Percentiles rank a stretch among this genome's conserved stretches.
These are phyloP conservation scores for Pangasius krempfi DNA, from an alignment of 2,797 vertebrate genomes.

Conservation along the genomic window DNA sequence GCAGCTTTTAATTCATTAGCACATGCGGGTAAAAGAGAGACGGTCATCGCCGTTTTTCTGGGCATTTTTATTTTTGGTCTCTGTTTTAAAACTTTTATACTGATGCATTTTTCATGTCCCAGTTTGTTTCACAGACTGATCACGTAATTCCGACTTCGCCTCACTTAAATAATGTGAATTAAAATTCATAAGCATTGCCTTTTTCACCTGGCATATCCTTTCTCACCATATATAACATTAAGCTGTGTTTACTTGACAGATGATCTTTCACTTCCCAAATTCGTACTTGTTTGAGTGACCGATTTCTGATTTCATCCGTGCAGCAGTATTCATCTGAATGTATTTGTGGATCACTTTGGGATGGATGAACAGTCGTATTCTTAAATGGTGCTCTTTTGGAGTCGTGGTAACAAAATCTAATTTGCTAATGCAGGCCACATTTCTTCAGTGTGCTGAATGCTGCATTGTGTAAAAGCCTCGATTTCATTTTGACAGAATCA, in stretches of 20 bases:
- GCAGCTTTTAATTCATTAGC: slow-evolving; percentile 45
- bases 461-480: slow-evolving; percentile 37
- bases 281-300: not conserved
- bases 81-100: slow-evolving; percentile 32
- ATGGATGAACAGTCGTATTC: not conserved
- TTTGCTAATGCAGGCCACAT: not conserved
- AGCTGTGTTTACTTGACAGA: not conserved
- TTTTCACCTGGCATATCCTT: not conserved
- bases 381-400: slow-evolving; percentile 9
- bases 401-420: not conserved
- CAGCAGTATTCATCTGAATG: not conserved
- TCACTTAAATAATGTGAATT: slow-evolving; percentile 43
- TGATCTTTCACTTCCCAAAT: not conserved
- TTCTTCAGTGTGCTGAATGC: slow-evolving; percentile 34
- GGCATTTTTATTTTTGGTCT: not conserved
- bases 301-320: not conserved
- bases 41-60: not conserved
- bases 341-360: not conserved
- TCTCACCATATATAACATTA: not conserved
- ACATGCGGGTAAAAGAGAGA: slow-evolving; percentile 35
- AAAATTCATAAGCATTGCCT: slow-evolving; percentile 11
- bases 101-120: slow-evolving; percentile 26
- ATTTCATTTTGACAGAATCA: slow-evolving; percentile 21
- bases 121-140: not conserved
- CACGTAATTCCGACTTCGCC: not conserved